phyloP scores from a whole-genome alignment of 2,888 invertebrate species.

The Caenorhabditis imperialis region DNA sequence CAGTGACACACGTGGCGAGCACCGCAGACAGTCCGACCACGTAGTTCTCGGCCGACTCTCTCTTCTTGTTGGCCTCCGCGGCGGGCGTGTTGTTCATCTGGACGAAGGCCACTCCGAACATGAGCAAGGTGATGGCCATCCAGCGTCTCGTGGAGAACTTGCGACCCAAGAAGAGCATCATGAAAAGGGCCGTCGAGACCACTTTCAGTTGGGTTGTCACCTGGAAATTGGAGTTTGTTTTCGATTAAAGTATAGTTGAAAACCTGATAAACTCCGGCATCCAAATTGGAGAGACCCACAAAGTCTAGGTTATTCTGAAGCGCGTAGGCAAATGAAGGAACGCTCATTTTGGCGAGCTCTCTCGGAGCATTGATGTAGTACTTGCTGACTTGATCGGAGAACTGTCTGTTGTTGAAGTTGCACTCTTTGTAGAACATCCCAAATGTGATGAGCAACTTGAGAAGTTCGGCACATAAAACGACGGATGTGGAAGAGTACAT shows the following conservation, averaged over 20 bases:
- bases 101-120: conserved; percentile 77
- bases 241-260: background rate
- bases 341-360: conserved; percentile 78
- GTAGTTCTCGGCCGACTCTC: conserved; percentile 69
- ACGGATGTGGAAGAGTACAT: conserved; percentile 74
- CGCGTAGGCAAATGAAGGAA: conserved; percentile 78
- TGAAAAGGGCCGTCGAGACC: conserved; percentile 78
- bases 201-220: conserved; percentile 78
- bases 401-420: conserved; percentile 46
- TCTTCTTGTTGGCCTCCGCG: conserved; percentile 13
- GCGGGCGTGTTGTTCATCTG: conserved; percentile 65
- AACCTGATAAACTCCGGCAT: conserved; percentile 78
- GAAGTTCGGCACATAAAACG: conserved; percentile 74
- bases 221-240: conserved; percentile 57
- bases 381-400: conserved; percentile 60
- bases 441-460: conserved; percentile 72
- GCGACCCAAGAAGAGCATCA: conserved; percentile 77
- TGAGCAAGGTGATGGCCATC: conserved; percentile 77
- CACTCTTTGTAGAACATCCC: conserved; percentile 68
- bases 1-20: conserved; percentile 77
- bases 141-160: conserved; percentile 76
- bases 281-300: conserved; percentile 77
- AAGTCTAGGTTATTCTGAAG: conserved; percentile 78
- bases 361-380: conserved; percentile 75
- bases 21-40: conserved; percentile 76